A percentile compares a stretch with the other conserved stretches of the same genome.
These are phyloP conservation scores for Andricus curvator DNA, from an alignment of 2,888 invertebrate species.

Conservation along the genomic window DNA sequence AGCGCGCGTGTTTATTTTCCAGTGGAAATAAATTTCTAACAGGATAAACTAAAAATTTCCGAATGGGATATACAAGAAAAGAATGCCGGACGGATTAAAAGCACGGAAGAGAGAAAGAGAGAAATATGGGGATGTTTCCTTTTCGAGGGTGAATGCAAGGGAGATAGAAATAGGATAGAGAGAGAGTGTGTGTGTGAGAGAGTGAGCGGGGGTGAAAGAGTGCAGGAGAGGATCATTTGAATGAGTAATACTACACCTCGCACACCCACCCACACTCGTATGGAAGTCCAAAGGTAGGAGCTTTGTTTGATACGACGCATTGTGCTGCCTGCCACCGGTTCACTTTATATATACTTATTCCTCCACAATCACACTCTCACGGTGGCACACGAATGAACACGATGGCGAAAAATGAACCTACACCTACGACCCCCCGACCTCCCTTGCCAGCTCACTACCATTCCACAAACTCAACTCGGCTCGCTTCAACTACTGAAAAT, in stretches of 20 bases:
- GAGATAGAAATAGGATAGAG: constrained; percentile 35
- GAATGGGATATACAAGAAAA: constrained; percentile 71
- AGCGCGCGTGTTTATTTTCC: too few species aligned
- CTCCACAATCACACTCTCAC: constrained; percentile 52
- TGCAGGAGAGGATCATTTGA: constrained; percentile 75
- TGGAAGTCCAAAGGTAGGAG: constrained; percentile 70
- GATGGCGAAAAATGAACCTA: constrained; percentile 47
- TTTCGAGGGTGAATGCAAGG: constrained; percentile 56
- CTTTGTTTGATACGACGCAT: constrained; percentile 77
- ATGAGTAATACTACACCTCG: constrained; percentile 79
- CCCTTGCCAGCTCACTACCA: constrained; percentile 41
- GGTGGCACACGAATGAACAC: constrained; percentile 56
- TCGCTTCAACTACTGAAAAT: constrained; percentile 71
- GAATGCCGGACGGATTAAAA: constrained; percentile 76
- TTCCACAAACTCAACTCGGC: constrained; percentile 46
- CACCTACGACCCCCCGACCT: constrained; percentile 44
- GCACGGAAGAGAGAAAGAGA: constrained; percentile 56
- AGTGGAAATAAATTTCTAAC: too few species aligned
- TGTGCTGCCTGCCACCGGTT: constrained; percentile 76
- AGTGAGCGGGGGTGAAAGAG: constrained; percentile 43
- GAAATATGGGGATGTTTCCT: constrained; percentile 44
- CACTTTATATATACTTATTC: constrained; percentile 70
- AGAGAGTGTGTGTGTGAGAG: constrained; percentile 54
- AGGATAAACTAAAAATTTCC: constrained; percentile 16
- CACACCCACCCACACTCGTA: constrained; percentile 75